Evolutionary conservation across 1,140 invertebrate species (phyloP), one percentile per base, ranked within the genome.

Genomic region (Phocides pigmalion): DNA sequence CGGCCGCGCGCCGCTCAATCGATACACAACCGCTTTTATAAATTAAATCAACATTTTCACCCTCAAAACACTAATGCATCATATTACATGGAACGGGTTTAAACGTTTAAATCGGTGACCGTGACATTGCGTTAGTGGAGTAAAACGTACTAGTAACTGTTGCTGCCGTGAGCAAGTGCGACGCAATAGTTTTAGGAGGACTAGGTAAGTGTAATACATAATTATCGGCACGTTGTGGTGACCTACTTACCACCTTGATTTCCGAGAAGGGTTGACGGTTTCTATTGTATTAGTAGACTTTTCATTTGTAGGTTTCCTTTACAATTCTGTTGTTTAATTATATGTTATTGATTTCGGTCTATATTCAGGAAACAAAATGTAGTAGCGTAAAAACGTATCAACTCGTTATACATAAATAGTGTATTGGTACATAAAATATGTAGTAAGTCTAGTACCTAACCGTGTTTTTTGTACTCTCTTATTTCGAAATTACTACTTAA

Each of bases 1-100:
- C 81, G 82, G 81, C 82, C 76, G 85, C 72, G 84, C 84, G 85
- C 81, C 84, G 84, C 81, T 68, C 71, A 84, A 90, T 90, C 87
- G 74, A 90, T 90, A 87, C 65, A 64, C 46, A 42, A 49, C 22
- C 37, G 41, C 64, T 76, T 76, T 72, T 72, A 63, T 65, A 66
- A 54, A 66, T 66, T 50, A 67, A 74, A 74, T 64, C 74, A 70
- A 79, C 54, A 69, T 66, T 73, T 66, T 53, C 51, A 65, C 63
- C 64, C 53, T 39, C 32, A 69, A 68, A 75, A 63, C 62, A 47
- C 54, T 11, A 39, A 41, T 28, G 22, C 32, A 41, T 16, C 44
- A 42, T 6, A 28, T 28, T 41, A 39, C 15, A 20, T 14, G 35
- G 0, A 47, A 63, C 44, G 19, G 15, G 17, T 50, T 62, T 56